Base-by-base conservation (phyloP, 2,888 invertebrate species). In the Abrostola triplasia region DNA sequence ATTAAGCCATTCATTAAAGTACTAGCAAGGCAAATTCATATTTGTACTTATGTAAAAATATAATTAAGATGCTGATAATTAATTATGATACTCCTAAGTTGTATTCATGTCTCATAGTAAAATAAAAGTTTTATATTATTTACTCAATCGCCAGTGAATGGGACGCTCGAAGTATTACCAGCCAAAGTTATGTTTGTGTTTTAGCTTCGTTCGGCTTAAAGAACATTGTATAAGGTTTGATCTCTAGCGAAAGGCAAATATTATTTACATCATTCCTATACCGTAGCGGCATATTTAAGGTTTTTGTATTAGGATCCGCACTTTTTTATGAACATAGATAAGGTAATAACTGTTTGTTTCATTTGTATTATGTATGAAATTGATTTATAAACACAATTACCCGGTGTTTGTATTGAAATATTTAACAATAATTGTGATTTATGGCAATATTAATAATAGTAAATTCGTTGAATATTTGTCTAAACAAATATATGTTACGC, bases 11-110 rank as follows among this genome's bases (percentile, higher is more conserved):
- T 44, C 5, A 37, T 50, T 40, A 5, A 65, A 62, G 55, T 70
- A 68, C 52, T 59, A 50, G 47, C 74, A 54, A 66, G 76, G 81
- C 79, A 73, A 77, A 77, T 77, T 78, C 70, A 60, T 59, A 60
- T 65, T 67, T 80, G 80, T 80, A 80, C 80, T 80, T 80, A 80
- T 80, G 75, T 80, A 73, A 73, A 78, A 70, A 71, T 67, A 66
- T 53, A 44, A 51, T 49, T 72, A 68, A 70, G 50, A 51, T 62
- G 59, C 73, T 69, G 44, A 36, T 64, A 59, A 52, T 24, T 24
- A 24, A 24, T 64, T 48, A 50, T 52, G 8, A 36, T 62, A 56
- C 36, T 47, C 13, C 9, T 72, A 65, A 61, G 68, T 71, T 63
- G 11, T 59, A 67, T 65, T 40, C 37, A 59, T 65, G 59, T 64